These are phyloP conservation scores for Folsomia candida DNA, from an alignment of 2,888 invertebrate genomes.

Conservation along the genomic window DNA sequence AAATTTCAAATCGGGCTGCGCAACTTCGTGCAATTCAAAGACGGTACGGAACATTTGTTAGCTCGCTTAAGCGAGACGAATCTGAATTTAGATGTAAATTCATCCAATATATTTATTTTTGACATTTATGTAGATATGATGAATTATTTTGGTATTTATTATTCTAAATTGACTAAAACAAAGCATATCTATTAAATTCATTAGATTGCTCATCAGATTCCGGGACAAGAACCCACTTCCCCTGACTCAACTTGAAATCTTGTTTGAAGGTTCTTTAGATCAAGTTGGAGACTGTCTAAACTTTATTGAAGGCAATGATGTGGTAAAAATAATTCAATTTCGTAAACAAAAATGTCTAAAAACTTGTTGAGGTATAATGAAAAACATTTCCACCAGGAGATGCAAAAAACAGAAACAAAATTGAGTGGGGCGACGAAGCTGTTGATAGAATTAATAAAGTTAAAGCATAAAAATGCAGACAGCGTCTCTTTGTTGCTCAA, in stretches of 20 bases:
- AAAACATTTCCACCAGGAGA: slow-evolving; percentile 53
- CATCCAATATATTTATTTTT: too few relatives aligned
- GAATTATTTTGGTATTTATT: too few relatives aligned
- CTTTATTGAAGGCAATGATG: slow-evolving; percentile 56
- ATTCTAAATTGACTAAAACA: too few relatives aligned
- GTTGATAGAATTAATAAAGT: slow-evolving; percentile 55
- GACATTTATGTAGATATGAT: too few relatives aligned
- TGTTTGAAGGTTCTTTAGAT: slow-evolving; percentile 69
- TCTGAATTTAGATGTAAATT: too few relatives aligned
- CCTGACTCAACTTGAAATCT: slow-evolving; percentile 67
- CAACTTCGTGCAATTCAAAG: slow-evolving; percentile 77
- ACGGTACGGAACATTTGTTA: too few relatives aligned
- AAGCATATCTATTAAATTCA: too few relatives aligned
- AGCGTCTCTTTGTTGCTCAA: slow-evolving; percentile 54
- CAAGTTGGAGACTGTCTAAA: slow-evolving; percentile 60
- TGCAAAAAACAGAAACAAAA: slow-evolving; percentile 53
- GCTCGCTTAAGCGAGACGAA: too few relatives aligned
- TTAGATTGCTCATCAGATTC: slow-evolving; percentile 72
- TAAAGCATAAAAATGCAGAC: slow-evolving; percentile 54
- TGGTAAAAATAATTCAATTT: slow-evolving; percentile 31
- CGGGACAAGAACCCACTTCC: slow-evolving; percentile 75
- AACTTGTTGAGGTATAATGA: slow-evolving; percentile 5
- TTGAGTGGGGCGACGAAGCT: slow-evolving; percentile 55
- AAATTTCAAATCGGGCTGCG: slow-evolving; percentile 59
- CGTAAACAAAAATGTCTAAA: not conserved